These are phyloP conservation scores for Cantharis rufa DNA, from an alignment of 2,888 invertebrate species.

Conservation along the genomic window DNA sequence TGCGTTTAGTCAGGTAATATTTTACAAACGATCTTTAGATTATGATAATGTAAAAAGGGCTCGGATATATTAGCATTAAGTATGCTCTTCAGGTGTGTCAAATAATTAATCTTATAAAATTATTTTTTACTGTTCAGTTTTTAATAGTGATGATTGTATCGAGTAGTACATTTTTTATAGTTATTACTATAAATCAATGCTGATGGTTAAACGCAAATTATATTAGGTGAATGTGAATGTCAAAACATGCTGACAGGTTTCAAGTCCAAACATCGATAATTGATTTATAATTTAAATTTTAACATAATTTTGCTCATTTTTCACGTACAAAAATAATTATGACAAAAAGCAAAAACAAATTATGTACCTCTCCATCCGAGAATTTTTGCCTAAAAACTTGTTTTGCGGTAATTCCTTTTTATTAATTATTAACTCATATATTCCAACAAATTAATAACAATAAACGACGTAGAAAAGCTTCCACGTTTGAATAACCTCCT, in stretches of 20 bases:
- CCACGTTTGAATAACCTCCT: neutral
- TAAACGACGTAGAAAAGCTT: neutral
- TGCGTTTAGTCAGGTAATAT: conserved; percentile 24
- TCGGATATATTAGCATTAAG: conserved; percentile 10
- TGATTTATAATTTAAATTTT: neutral
- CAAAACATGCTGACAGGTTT: neutral
- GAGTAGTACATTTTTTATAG: neutral
- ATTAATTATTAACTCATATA: neutral
- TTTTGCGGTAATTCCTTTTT: neutral
- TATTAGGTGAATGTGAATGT: neutral
- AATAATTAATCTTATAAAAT: neutral
- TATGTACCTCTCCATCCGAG: neutral
- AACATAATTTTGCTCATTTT: neutral
- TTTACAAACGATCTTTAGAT: conserved; percentile 33
- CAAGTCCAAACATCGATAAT: neutral
- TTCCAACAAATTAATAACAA: neutral
- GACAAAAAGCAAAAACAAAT: neutral
- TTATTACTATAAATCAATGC: neutral
- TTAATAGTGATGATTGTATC: neutral
- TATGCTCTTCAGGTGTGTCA: neutral
- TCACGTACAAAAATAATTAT: neutral
- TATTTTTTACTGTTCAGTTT: neutral
- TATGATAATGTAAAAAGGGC: conserved; percentile 26
- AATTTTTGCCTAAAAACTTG: neutral
- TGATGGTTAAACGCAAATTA: neutral